A percentile compares a stretch with the other conserved stretches of the same genome.
These are phyloP conservation scores for Phaedon cochleariae DNA, from an alignment of 2,888 invertebrate genomes.

Conservation along the genomic window DNA sequence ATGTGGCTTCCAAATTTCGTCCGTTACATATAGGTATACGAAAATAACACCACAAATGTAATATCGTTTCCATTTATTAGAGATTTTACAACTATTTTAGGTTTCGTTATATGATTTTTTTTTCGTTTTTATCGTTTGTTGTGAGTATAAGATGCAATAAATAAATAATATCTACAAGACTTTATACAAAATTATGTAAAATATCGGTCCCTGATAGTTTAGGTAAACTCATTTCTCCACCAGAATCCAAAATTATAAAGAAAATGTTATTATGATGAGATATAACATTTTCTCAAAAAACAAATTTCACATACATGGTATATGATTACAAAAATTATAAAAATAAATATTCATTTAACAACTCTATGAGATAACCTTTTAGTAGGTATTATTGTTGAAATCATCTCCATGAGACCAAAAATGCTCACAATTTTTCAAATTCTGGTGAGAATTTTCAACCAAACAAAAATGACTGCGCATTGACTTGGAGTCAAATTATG, in stretches of 20 bases:
- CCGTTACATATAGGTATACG: constrained; percentile 7
- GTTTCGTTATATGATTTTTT: constrained; percentile 55
- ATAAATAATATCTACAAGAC: constrained; percentile 63
- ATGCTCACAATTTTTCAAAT: constrained; percentile 1
- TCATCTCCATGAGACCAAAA: not conserved
- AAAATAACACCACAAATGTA: constrained; percentile 33
- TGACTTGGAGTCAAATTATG: constrained; percentile 41
- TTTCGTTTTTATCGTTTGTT: constrained; percentile 57
- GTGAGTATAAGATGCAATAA: constrained; percentile 64
- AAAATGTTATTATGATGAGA: constrained; percentile 14
- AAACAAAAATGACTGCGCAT: constrained; percentile 36
- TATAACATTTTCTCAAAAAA: constrained; percentile 32
- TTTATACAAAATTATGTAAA: constrained; percentile 61
- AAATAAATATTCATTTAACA: not conserved
- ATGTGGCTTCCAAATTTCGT: constrained; percentile 15
- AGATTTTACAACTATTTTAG: constrained; percentile 57
- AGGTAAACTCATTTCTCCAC: constrained; percentile 46
- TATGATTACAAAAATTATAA: constrained; percentile 37
- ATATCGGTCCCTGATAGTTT: constrained; percentile 61
- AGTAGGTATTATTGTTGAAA: not conserved
- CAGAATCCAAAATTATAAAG: constrained; percentile 41
- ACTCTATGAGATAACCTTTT: too few relatives aligned
- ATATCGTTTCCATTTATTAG: constrained; percentile 52
- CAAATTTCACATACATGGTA: constrained; percentile 46
- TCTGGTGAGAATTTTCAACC: constrained; percentile 32